These are phyloP conservation scores for Elmis aenea DNA, from an alignment of 2,888 invertebrate genomes.

Conservation along the genomic window DNA sequence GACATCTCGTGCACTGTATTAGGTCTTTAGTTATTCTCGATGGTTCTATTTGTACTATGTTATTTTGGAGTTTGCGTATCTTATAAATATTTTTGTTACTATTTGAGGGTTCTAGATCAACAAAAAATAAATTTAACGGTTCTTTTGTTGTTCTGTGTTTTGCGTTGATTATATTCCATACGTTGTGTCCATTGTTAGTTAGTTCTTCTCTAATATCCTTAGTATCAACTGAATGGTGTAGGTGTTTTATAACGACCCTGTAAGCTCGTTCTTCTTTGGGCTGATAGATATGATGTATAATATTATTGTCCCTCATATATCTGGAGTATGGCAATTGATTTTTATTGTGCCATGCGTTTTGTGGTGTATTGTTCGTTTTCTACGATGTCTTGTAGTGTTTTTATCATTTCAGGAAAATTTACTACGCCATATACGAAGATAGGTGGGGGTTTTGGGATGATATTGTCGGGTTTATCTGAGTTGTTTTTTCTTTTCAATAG, in stretches of 20 bases:
- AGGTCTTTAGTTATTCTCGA: conserved; percentile 9
- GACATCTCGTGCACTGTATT: conserved; percentile 23
- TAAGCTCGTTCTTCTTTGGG: conserved; percentile 6
- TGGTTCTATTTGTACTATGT: conserved; percentile 6
- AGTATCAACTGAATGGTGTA: conserved; percentile 1
- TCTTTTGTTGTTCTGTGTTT: conserved; percentile 6
- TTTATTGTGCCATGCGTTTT: conserved; percentile 1
- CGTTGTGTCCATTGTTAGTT: conserved; percentile 4
- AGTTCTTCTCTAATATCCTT: conserved; percentile 6
- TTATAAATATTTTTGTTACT: conserved; percentile 6
- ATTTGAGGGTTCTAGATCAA: conserved; percentile 2
- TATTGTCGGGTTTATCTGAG: not conserved
- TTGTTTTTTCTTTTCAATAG: not conserved
- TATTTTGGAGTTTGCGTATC: conserved; percentile 1
- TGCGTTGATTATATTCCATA: conserved; percentile 6
- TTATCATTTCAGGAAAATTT: not conserved
- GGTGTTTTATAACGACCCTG: conserved; percentile 7
- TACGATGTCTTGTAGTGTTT: not conserved
- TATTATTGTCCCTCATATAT: conserved; percentile 4
- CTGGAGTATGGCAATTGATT: conserved; percentile 3
- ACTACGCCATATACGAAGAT: no score
- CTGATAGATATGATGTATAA: conserved; percentile 8
- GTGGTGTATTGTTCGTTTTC: conserved; percentile 3
- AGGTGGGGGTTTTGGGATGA: not conserved
- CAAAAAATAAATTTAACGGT: conserved; percentile 4